Base-by-base conservation (phyloP, 30 jellyfish, hydroid and myxozoan genomes). In the Catostylus mosaicus region DNA sequence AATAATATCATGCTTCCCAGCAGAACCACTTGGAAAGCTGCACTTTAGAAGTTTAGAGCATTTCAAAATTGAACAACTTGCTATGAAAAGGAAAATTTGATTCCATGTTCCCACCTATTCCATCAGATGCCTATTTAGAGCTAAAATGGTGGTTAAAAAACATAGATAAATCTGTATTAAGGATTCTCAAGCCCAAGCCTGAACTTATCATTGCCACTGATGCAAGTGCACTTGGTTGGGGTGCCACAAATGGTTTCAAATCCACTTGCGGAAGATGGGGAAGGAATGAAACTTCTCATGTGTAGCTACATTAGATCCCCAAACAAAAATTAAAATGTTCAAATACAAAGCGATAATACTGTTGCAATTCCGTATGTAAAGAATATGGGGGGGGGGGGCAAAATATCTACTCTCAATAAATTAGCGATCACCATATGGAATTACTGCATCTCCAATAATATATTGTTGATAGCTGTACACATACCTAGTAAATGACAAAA, bases 151-250 rank as follows among this genome's bases (percentile, higher is more conserved):
- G 90, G 83, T 35, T 61, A 12, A 45, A 62, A 12, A 37, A 62
- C 34, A 59, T 79, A 19, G 83, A 45, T 0, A 36, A 66, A 46
- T 20, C 30, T 34, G 54, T n/a, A 45, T 30, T 6, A 45, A 62
- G 77, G 47, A 60, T 81, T 27, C 19, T n/a, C 62, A 51, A 36
- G 45, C 75, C 83, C 14, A 70, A 57, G 19, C 24, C 37, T 26
- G 81, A 68, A 22, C 69, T 77, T 51, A 27, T 10, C 26, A 20
- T 85, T 22, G 50, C 30, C 30, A 67, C 95, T 57, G 95, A 85
- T 85, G 95, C 95, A 22, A 85, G 95, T 74, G 31, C 74, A 48
- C 66, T 38, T 34, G 92, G 91, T 2, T 65, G 96, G 96, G 96
- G 91, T 11, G 82, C 80, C 24, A 60, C 84, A 47, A 84, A 60